Conservation (phyloP, 2,888 invertebrate species). For the Epistrophella euchroma region DNA sequence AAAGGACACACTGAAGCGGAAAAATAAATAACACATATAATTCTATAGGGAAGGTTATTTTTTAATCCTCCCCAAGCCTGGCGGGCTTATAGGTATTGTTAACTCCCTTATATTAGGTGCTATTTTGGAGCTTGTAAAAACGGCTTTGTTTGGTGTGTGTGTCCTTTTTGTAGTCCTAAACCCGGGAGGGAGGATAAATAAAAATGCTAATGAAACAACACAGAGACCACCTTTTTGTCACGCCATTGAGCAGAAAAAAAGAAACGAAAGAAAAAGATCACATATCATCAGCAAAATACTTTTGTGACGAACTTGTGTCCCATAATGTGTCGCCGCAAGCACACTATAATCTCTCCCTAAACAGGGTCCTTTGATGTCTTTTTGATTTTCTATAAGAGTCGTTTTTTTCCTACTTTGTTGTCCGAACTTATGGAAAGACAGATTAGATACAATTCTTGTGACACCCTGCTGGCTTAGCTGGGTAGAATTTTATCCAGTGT, state of each 20-base stretch:
- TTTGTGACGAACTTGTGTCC: constrained; percentile 38
- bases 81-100: constrained; percentile 59
- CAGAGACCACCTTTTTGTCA: constrained; percentile 69
- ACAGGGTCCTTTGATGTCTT: constrained; percentile 68
- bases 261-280: constrained; percentile 22
- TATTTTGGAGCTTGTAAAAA: constrained; percentile 52
- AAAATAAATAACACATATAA: constrained; percentile 66
- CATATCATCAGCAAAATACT: constrained; percentile 65
- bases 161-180: constrained; percentile 24
- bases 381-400: constrained; percentile 56
- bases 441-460: constrained; percentile 56
- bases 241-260: constrained; percentile 20
- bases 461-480: constrained; percentile 9
- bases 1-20: constrained; percentile 67
- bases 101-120: constrained; percentile 57
- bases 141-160: constrained; percentile 37
- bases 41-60: constrained; percentile 54
- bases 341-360: constrained; percentile 39
- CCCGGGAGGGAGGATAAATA: constrained; percentile 22
- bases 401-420: constrained; percentile 4
- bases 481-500: constrained; percentile 23
- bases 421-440: constrained; percentile 19
- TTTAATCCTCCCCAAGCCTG: constrained; percentile 63
- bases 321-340: constrained; percentile 32
- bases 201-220: constrained; percentile 66